Evolutionary conservation across 2,113 vertebrate genomes (phyloP), one percentile per base, ranked within the genome.

Genomic region (Callipepla squamata): DNA sequence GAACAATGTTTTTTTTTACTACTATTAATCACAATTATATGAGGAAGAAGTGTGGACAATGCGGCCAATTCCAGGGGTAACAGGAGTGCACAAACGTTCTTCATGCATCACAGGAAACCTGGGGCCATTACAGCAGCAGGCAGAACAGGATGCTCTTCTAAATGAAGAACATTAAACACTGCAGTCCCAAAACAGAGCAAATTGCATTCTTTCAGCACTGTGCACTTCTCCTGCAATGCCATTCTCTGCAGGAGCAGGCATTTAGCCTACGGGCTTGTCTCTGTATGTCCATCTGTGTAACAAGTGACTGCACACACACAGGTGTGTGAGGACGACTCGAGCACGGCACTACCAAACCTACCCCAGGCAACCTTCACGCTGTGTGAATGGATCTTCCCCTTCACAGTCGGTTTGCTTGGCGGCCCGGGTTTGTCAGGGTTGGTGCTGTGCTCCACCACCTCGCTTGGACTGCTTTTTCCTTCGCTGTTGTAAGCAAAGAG

Each of bases 401-500:
- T 98, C 8, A 97, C 73, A 7, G 85, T 13, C 7, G 96, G 98
- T 89, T 96, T 97, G 82, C 95, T 83, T 0, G 98, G 98, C 9
- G 97, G 80, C n/a, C 97, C 97, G n/a, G 98, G 98, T 73, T 96
- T 97, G 85, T 98, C 97, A 36, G 98, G 97, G 28, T 85, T 89
- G 57, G 98, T 98, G 82, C 95, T 96, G 91, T 97, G 98, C 13
- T 98, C 97, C 40, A 98, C 97, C 47, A 98, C 96, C 70, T 97
- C 93, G 65, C 98, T 98, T 36, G 98, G 96, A 22, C 89, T 97
- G 65, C 97, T 98, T 95, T 95, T 97, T 85, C 98, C 98, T 96
- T 98, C 98, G 30, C 86, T 93, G 94, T 97, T 98, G 78, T 97
- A 96, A 57, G 97, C 97, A 93, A 98, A 98, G 48, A 98, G 94